A percentile compares a stretch with the other conserved stretches of the same genome.
Evolutionary conservation across 2,797 vertebrate species (phyloP).

Genomic region (Gouania willdenowi): DNA sequence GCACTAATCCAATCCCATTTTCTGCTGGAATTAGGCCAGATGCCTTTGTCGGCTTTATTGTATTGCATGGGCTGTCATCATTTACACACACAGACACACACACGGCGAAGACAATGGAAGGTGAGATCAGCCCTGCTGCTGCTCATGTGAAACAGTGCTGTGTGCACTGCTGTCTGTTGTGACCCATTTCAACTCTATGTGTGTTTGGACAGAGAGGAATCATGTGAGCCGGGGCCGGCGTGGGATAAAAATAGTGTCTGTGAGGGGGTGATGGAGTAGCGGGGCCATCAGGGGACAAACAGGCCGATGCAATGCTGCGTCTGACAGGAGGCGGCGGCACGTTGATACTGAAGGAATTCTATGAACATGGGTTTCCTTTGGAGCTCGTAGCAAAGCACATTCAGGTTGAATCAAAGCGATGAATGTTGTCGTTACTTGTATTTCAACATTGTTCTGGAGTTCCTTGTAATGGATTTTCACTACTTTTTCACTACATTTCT

Average conservation of each 20-base stretch:
- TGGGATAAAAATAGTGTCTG: too few relatives aligned
- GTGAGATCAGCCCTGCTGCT: too few relatives aligned
- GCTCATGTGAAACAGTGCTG: conserved; percentile 26
- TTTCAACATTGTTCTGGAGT: too few relatives aligned
- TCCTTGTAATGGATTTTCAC: too few relatives aligned
- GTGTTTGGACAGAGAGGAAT: conserved; percentile 53
- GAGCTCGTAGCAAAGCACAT: too few relatives aligned
- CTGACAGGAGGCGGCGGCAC: not conserved
- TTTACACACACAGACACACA: conserved; percentile 25
- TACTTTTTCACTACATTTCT: too few relatives aligned
- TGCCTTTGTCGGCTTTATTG: conserved; percentile 47
- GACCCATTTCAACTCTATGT: conserved; percentile 36
- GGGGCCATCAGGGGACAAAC: conserved; percentile 8
- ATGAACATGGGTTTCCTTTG: too few relatives aligned
- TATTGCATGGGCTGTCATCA: conserved; percentile 58
- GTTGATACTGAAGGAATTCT: too few relatives aligned
- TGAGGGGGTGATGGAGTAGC: too few relatives aligned
- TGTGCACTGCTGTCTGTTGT: conserved; percentile 33
- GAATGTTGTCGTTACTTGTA: too few relatives aligned
- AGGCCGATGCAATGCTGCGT: conserved; percentile 12
- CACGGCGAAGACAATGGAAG: not conserved
- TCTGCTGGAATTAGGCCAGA: conserved; percentile 59
- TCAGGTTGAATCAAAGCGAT: not conserved
- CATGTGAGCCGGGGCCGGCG: conserved; percentile 11
- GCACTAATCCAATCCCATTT: conserved; percentile 59